Evolutionary conservation across 2,888 invertebrate species (phyloP).

Genomic region (Rotaria magnacalcarata): DNA sequence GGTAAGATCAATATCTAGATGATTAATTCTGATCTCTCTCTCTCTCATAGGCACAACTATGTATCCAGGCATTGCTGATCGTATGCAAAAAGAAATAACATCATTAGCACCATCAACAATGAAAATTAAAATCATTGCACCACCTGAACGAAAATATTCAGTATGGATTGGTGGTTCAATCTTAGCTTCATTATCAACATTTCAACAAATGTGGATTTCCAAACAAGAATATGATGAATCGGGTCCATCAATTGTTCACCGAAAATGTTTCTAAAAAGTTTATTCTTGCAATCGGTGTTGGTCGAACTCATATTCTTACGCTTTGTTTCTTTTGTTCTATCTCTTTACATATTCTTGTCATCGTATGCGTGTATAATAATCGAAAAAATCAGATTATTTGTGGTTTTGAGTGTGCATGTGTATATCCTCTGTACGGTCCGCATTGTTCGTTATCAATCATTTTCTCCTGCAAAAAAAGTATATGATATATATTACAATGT

Average conservation of each 20-base stretch:
- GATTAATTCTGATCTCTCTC: conserved; percentile 8
- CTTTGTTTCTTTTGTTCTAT: background rate
- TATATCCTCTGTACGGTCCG: background rate
- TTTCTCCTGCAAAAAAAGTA: background rate
- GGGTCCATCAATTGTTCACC: conserved; percentile 28
- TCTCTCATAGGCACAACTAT: conserved; percentile 77
- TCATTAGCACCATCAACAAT: conserved; percentile 69
- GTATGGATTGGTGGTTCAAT: conserved; percentile 48
- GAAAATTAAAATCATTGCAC: conserved; percentile 75
- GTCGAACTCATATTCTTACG: background rate
- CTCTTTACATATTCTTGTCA: background rate
- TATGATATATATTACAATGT: background rate
- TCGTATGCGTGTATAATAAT: background rate
- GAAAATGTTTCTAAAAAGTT: background rate
- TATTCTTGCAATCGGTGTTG: background rate
- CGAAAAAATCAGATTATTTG: background rate
- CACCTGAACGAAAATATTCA: conserved; percentile 65
- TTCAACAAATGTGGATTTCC: conserved; percentile 47
- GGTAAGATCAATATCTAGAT: no score
- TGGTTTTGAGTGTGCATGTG: background rate
- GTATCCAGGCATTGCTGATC: conserved; percentile 92
- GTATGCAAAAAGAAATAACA: conserved; percentile 95
- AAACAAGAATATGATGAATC: conserved; percentile 47
- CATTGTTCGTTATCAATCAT: conserved; percentile 21
- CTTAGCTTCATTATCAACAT: conserved; percentile 47